phyloP scores from a whole-genome alignment of 2,797 vertebrate genomes.

The Ciconia nigra region DNA sequence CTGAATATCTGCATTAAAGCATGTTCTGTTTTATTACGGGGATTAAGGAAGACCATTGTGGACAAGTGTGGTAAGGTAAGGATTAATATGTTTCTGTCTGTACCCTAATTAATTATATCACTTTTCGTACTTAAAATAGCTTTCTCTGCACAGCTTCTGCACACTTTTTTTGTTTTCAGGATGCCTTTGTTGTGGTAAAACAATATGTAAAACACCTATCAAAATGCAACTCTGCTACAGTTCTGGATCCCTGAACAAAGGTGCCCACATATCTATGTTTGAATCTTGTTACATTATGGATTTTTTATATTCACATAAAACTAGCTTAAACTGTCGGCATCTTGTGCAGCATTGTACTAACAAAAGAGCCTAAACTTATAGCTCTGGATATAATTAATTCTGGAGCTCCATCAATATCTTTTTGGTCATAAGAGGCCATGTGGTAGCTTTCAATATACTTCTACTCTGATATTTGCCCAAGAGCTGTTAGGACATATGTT shows the following conservation, averaged over 20 bases:
- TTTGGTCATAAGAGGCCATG: fast-evolving
- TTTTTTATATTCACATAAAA: background rate
- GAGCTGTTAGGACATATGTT: background rate
- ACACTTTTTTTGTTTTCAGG: background rate
- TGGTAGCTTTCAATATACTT: background rate
- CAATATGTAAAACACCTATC: background rate
- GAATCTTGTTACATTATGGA: background rate
- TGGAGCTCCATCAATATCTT: background rate
- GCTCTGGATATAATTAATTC: background rate
- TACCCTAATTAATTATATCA: background rate
- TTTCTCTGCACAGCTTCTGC: background rate
- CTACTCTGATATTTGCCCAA: background rate
- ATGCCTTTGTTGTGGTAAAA: background rate
- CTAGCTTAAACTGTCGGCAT: background rate
- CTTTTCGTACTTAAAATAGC: background rate
- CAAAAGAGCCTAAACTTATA: background rate
- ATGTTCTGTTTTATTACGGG: background rate
- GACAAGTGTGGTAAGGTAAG: background rate
- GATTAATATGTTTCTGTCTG: background rate
- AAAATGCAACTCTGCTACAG: background rate
- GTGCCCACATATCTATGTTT: fast-evolving
- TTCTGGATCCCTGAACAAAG: background rate
- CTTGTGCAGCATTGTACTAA: background rate
- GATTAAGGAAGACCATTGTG: background rate
- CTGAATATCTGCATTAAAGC: background rate